Conservation (phyloP, 30 jellyfish, hydroid and myxozoan species). For the Mastigias papua region DNA sequence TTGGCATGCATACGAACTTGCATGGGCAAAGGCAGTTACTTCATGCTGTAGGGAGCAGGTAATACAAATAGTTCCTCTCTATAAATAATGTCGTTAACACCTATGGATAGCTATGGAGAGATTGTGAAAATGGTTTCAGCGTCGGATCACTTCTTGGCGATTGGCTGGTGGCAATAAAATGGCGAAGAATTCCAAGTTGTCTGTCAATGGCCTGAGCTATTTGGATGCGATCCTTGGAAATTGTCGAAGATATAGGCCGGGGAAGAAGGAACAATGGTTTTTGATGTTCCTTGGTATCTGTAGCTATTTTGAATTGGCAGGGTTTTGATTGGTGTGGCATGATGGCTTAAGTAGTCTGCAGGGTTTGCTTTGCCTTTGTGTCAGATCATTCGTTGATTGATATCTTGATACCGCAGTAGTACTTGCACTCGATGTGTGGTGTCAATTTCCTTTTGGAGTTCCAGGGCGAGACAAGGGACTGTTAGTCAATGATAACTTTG, state of each 20-base stretch:
- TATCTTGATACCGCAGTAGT: conserved; percentile 8
- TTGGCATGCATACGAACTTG: conserved; percentile 20
- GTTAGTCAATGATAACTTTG: conserved; percentile 10
- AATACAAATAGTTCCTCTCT: neutral
- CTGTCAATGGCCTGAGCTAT: conserved; percentile 21
- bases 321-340: conserved; percentile 20
- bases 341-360: conserved; percentile 18
- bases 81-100: neutral
- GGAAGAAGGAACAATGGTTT: conserved; percentile 8
- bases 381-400: conserved; percentile 23
- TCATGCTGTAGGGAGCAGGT: neutral
- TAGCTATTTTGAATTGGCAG: neutral
- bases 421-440: conserved; percentile 8
- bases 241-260: conserved; percentile 30
- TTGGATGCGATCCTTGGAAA: conserved; percentile 18
- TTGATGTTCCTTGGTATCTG: neutral
- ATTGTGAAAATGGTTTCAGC: neutral
- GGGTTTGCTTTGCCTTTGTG: conserved; percentile 32
- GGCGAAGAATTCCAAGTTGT: conserved; percentile 12
- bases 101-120: neutral
- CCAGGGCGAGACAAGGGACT: conserved; percentile 1
- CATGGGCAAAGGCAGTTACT: too few relatives aligned
- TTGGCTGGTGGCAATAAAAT: conserved; percentile 30
- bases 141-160: conserved; percentile 27
- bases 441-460: conserved; percentile 7